Base-by-base conservation (phyloP, 2,797 vertebrate genomes). In the Melanotaenia maccullochi region DNA sequence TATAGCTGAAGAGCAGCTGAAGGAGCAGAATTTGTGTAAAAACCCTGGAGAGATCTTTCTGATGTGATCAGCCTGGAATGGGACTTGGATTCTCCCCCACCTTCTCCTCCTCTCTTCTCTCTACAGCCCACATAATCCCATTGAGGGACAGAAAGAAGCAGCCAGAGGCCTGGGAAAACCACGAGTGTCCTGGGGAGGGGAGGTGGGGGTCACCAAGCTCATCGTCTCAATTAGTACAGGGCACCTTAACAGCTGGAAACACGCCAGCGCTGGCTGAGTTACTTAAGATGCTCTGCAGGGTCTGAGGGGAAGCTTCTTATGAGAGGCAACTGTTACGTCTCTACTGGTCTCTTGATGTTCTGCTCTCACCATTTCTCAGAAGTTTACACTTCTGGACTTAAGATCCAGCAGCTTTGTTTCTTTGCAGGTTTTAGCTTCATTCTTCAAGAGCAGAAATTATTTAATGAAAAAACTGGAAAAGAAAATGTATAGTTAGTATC, bases 181-280 rank as follows among this genome's bases (percentile, higher is more conserved):
- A 78, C 79, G 76, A 89, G 85, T 78, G 78, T 71, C 78, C 88
- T 56, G 79, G 78, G 81, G 70, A 28, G 44, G 25, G 76, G 88
- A 71, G 63, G 52, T 0, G 67, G 84, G 78, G 83, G 73, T 75
- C 75, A 82, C 44, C 59, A 75, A 89, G 87, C 91, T 93, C 91
- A 84, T 89, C 81, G 87, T 93, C 92, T 93, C 94, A 95, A 96
- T 96, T 96, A 96, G 94, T 84, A 77, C 84, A 84, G 89, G 85
- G 91, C 91, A 94, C 84, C 87, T 88, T 78, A 84, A 69, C 82
- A 78, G 87, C 79, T 85, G 84, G 87, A 89, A 44, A 85, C 87
- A 89, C 62, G 78, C 82, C 82, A 44, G 44, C 4, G 1, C 75
- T 24, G 74, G 68, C 72, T 54, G 61, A 30, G 63, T 9, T 60